Base-by-base conservation (phyloP, 2,797 vertebrate species). In the Chanos chanos region DNA sequence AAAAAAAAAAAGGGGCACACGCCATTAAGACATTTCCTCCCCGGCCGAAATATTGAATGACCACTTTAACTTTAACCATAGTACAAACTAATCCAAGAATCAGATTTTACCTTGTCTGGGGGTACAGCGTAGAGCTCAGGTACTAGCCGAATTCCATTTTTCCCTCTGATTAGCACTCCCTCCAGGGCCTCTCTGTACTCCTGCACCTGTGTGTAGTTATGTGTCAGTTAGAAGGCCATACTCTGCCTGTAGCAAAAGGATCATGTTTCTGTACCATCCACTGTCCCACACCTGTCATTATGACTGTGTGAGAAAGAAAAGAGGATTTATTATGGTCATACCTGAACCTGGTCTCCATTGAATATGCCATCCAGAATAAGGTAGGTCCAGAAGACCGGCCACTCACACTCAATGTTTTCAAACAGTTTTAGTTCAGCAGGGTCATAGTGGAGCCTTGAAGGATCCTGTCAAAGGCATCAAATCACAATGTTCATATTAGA, bases 311-410 rank as follows among this genome's bases (percentile, higher is more conserved):
- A n/a, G n/a, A n/a, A n/a, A 48, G 28, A 10, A 10, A 9, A 53
- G 1, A 19, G n/a, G n/a, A 7, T 9, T 34, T 9, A 6, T 16
- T 13, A 4, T 24, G 12, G 27, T 12, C 27, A 8, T 75, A 97
- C 96, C 97, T 99, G 96, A 60, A 93, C 86, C 19, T 85, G 91
- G 37, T 99, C 94, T 48, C 85, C 89, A 39, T 57, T 85, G 77
- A 99, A 99, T 69, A 97, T 82, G 12, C 97, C 96, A 60, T 99
- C 97, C 53, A 99, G 89, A 61, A 98, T 87, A 63, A 99, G 92
- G 52, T 98, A 99, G 0, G 94, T 97, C 97, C 97, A 99, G 85
- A 99, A 99, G 9, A 99, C 89, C 0, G 96, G 96, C 97, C 97
- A 99, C 61, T 99, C 96, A 55, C 96, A 97, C 79, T 99, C 97